phyloP scores from a whole-genome alignment of 2,113 vertebrate genomes.

The Gracilinanus agilis region DNA sequence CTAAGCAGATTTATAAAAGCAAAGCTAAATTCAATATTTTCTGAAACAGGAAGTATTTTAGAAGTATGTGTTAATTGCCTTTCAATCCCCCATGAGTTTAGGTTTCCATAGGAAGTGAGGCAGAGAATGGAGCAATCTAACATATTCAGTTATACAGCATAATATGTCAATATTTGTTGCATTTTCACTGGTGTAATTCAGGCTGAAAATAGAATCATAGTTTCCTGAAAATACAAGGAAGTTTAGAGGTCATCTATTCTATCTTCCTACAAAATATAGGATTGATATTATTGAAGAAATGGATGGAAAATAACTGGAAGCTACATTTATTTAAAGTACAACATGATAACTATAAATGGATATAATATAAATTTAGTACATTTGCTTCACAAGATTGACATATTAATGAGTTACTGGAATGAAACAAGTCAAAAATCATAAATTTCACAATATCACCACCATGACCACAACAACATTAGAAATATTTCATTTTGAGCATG shows the following conservation, averaged over 20 bases:
- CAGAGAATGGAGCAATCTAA: background rate
- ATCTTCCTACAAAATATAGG: background rate
- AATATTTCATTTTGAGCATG: background rate
- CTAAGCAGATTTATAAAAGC: background rate
- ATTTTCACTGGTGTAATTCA: background rate
- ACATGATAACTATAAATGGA: background rate
- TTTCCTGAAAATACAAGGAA: background rate
- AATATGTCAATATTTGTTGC: background rate
- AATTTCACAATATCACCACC: background rate
- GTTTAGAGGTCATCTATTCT: background rate
- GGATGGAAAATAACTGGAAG: background rate
- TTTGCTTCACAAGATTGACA: background rate
- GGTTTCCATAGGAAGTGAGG: background rate
- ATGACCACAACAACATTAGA: background rate
- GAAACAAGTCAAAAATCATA: background rate
- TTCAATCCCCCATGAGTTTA: background rate
- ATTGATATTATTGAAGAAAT: background rate
- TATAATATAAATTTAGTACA: background rate
- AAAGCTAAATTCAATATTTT: slow-evolving; percentile 26
- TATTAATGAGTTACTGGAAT: background rate
- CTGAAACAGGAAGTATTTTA: background rate
- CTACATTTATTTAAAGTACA: background rate
- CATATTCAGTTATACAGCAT: slow-evolving; percentile 13
- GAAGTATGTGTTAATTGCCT: background rate
- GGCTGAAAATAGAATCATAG: background rate